These are phyloP conservation scores for Eleutherodactylus coqui DNA, from an alignment of 2,797 vertebrate genomes.

Conservation along the genomic window DNA sequence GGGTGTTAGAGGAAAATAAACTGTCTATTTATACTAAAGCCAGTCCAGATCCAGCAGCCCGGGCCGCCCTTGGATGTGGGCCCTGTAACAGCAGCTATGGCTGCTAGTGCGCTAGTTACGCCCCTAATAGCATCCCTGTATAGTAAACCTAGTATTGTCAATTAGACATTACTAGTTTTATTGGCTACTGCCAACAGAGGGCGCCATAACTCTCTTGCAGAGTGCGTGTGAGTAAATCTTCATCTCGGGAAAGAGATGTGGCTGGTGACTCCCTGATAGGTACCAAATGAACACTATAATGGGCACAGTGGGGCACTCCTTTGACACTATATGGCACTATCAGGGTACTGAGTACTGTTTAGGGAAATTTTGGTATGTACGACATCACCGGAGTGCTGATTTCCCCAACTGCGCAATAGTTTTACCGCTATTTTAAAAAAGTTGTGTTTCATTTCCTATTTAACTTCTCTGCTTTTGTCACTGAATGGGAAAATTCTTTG, in stretches of 20 bases:
- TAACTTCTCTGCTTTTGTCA: too few species aligned
- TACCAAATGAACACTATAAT: neutral
- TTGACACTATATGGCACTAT: neutral
- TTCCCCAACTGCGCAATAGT: neutral
- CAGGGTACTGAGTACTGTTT: neutral
- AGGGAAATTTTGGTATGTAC: neutral
- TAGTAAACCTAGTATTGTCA: neutral
- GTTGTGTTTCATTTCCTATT: too few species aligned
- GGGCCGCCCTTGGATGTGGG: too few species aligned
- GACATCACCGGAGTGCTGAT: neutral
- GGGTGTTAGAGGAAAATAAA: too few species aligned
- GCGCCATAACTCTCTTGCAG: neutral
- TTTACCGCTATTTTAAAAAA: neutral
- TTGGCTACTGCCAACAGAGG: neutral
- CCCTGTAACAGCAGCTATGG: too few species aligned
- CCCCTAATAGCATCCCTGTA: too few species aligned
- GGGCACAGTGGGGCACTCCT: neutral
- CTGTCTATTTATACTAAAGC: too few species aligned
- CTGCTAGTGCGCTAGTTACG: too few species aligned
- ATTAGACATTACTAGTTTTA: neutral
- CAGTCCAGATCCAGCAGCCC: too few species aligned
- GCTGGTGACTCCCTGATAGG: neutral
- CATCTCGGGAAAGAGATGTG: neutral
- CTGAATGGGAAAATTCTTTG: too few species aligned
- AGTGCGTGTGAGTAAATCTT: neutral